Conservation (phyloP, 1,140 invertebrate genomes). For the Meloidogyne floridensis region DNA sequence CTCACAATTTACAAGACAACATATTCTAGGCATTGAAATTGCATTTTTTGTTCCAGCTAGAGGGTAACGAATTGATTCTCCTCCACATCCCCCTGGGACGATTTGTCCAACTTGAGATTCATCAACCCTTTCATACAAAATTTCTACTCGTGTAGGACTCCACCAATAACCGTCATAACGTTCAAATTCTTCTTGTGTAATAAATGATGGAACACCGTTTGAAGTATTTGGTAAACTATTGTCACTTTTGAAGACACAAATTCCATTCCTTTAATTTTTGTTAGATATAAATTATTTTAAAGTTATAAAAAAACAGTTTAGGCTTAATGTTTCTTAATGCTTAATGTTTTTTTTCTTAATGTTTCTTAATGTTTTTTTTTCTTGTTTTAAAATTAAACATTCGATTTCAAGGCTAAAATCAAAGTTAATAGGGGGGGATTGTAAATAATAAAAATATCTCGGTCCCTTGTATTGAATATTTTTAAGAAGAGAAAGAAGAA, state of each 20-base stretch:
- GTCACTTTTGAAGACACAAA: constrained; percentile 39
- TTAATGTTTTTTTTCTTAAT: too few relatives aligned
- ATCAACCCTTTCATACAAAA: constrained; percentile 52
- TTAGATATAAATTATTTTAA: too few relatives aligned
- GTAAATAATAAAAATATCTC: too few relatives aligned
- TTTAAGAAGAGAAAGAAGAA: too few relatives aligned
- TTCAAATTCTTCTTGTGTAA: constrained; percentile 55
- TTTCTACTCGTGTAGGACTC: constrained; percentile 41
- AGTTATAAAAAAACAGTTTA: too few relatives aligned
- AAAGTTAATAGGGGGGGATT: too few relatives aligned
- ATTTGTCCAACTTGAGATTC: constrained; percentile 37
- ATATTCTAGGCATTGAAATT: constrained; percentile 30
- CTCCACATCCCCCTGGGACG: constrained; percentile 28
- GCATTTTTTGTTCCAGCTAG: constrained; percentile 46
- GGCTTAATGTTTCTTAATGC: too few relatives aligned
- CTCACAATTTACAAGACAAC: constrained; percentile 21
- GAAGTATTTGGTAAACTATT: constrained; percentile 30
- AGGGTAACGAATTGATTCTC: constrained; percentile 44
- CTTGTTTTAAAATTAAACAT: too few relatives aligned
- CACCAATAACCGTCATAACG: constrained; percentile 55
- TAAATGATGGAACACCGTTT: constrained; percentile 48
- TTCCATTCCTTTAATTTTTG: constrained; percentile 19
- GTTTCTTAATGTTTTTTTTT: too few relatives aligned
- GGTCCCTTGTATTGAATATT: too few relatives aligned
- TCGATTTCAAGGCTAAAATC: too few relatives aligned